A percentile compares a stretch with the other conserved stretches of the same genome.
phyloP scores from a whole-genome alignment of 23 tunicate species.

The Oikopleura dioica region DNA sequence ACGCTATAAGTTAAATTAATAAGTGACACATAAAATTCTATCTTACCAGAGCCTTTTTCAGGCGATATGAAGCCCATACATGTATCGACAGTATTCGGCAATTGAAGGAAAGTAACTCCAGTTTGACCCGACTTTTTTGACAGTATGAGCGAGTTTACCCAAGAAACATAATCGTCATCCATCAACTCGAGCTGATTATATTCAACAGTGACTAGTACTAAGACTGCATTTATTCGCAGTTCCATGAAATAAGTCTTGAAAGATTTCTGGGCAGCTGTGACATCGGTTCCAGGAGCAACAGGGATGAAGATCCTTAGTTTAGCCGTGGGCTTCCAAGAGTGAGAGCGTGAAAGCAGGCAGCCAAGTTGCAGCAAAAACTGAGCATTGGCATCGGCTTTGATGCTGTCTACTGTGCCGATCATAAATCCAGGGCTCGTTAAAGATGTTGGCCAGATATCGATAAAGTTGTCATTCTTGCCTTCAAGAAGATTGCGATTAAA shows the following conservation, averaged over 20 bases:
- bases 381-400: slow-evolving; percentile 29
- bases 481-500: slow-evolving; percentile 6
- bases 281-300: neutral
- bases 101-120: neutral
- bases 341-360: slow-evolving; percentile 73
- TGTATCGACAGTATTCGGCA: neutral
- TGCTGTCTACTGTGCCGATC: neutral
- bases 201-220: slow-evolving; percentile 23
- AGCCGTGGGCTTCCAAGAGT: slow-evolving; percentile 45
- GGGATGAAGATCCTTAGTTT: slow-evolving; percentile 30
- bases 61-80: neutral
- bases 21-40: too few relatives aligned
- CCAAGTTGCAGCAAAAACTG: slow-evolving; percentile 94
- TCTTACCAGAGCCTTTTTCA: neutral
- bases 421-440: slow-evolving; percentile 37
- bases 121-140: neutral
- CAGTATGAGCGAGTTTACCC: neutral
- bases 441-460: slow-evolving; percentile 88
- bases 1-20: too few relatives aligned
- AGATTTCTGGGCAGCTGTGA: neutral
- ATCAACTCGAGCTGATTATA: too few relatives aligned
- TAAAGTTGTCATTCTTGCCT: too few relatives aligned
- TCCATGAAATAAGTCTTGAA: slow-evolving; percentile 37
- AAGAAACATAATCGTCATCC: neutral
- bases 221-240: slow-evolving; percentile 57